Percentiles rank a stretch among this genome's conserved stretches.
Conservation (phyloP, 2,888 invertebrate species). For the Sarcophaga variegata region DNA sequence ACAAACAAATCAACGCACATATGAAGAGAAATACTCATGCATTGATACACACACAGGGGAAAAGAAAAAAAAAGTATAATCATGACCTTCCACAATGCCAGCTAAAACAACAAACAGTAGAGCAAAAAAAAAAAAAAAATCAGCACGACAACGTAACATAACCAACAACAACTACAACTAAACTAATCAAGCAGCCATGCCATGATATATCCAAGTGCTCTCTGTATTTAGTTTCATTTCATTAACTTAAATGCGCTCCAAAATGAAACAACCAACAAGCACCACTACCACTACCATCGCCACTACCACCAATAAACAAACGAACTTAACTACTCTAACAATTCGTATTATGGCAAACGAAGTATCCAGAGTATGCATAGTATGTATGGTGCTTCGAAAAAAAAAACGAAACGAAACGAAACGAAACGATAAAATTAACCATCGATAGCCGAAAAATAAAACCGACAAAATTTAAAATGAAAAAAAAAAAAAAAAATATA, state of each 20-base stretch:
- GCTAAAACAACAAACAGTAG: slow-evolving; percentile 70
- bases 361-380: not conserved
- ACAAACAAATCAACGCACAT: slow-evolving; percentile 20
- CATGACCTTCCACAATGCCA: slow-evolving; percentile 81
- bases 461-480: slow-evolving; percentile 27
- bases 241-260: slow-evolving; percentile 30
- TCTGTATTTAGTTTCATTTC: slow-evolving; percentile 70
- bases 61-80: slow-evolving; percentile 70
- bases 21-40: not conserved
- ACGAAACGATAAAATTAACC: slow-evolving; percentile 46
- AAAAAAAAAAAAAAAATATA: slow-evolving; percentile 33
- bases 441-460: slow-evolving; percentile 70
- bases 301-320: too few relatives aligned
- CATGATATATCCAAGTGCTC: slow-evolving; percentile 51
- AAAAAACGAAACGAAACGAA: slow-evolving; percentile 1
- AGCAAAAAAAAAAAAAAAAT: slow-evolving; percentile 35
- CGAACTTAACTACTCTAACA: not conserved
- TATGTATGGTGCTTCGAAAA: too few relatives aligned
- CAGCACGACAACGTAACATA: not conserved
- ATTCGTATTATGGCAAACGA: slow-evolving; percentile 12
- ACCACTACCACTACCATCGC: too few relatives aligned
- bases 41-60: not conserved
- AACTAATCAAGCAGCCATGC: slow-evolving; percentile 45
- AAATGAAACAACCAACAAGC: not conserved
- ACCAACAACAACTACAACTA: not conserved